Percentiles rank a stretch among this genome's conserved stretches.
Conservation (phyloP, 2,113 vertebrate genomes). For the Callipepla californica region DNA sequence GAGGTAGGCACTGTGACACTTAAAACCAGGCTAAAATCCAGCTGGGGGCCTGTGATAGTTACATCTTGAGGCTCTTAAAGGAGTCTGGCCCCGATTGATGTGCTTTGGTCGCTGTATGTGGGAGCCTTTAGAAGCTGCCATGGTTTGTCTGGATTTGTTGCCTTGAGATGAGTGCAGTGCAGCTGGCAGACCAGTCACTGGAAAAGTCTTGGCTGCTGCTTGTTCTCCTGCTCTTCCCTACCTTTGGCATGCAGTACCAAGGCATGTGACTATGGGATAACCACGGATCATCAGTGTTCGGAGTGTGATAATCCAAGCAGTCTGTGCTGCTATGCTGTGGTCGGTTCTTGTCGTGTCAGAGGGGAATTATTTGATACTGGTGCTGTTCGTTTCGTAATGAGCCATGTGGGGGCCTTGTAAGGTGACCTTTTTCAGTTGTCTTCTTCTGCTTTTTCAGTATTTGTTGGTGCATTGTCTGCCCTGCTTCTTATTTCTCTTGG, state of each 20-base stretch:
- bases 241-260: accelerated
- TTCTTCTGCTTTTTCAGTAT: neutral
- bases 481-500: neutral
- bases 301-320: accelerated
- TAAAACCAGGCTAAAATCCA: accelerated
- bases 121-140: accelerated
- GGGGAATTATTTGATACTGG: neutral
- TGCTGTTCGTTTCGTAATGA: accelerated
- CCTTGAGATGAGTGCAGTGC: neutral
- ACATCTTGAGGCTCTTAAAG: neutral
- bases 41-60: accelerated
- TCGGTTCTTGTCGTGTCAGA: accelerated
- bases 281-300: accelerated
- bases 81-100: accelerated
- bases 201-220: accelerated
- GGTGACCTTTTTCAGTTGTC: accelerated
- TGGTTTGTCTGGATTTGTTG: accelerated
- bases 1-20: neutral
- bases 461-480: neutral
- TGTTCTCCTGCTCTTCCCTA: neutral
- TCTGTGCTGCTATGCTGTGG: neutral
- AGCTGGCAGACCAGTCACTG: neutral
- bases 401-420: accelerated
- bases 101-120: accelerated
- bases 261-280: neutral